Conservation (phyloP, 2,888 invertebrate species). For the Thera britannica region DNA sequence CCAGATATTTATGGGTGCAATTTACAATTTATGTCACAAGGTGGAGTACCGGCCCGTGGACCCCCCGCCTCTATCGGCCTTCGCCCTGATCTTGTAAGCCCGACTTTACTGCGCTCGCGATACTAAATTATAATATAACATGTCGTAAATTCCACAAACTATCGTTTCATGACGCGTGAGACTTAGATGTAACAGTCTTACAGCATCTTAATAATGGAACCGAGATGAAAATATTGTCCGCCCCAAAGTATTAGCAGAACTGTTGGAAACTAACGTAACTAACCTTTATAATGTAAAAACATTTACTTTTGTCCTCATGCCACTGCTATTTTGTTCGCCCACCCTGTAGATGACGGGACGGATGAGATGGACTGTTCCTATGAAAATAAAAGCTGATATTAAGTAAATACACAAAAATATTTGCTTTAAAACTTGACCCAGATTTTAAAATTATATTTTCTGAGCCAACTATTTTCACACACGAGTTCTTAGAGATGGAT, state of each 20-base stretch:
- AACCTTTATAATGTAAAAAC: not conserved
- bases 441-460: too few species aligned
- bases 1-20: slow-evolving; percentile 32
- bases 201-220: slow-evolving; percentile 50
- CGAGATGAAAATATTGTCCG: not conserved
- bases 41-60: slow-evolving; percentile 35
- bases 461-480: too few species aligned
- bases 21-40: slow-evolving; percentile 39
- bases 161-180: slow-evolving; percentile 69
- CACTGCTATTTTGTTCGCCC: too few species aligned
- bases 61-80: slow-evolving; percentile 45
- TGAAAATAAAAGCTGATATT: too few species aligned
- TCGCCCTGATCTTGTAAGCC: slow-evolving; percentile 79
- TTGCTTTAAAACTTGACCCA: too few species aligned
- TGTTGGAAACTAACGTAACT: not conserved
- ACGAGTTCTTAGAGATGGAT: too few species aligned
- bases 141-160: slow-evolving; percentile 81
- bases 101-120: slow-evolving; percentile 74
- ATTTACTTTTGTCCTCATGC: too few species aligned
- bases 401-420: too few species aligned
- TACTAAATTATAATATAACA: slow-evolving; percentile 85
- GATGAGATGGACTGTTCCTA: too few species aligned
- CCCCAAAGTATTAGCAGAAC: not conserved
- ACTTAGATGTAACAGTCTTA: slow-evolving; percentile 61
- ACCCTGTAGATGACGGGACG: too few species aligned